Evolutionary conservation across 2,888 invertebrate species (phyloP).

Genomic region (Microdon myrmicae): DNA sequence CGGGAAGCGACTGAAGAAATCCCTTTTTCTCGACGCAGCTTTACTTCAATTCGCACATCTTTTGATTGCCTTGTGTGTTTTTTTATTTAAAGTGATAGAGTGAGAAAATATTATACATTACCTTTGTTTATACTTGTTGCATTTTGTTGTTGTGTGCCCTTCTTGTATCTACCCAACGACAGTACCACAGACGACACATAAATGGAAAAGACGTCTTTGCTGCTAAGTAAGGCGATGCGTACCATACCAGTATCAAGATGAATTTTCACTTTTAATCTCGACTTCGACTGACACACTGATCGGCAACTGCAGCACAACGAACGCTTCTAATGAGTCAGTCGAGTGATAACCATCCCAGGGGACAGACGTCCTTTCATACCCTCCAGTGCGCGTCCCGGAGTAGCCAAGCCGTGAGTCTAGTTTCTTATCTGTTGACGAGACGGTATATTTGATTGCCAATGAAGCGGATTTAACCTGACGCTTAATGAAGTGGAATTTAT

Average conservation of each 20-base stretch:
- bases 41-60: conserved; percentile 8
- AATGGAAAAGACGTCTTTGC: conserved; percentile 32
- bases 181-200: conserved; percentile 19
- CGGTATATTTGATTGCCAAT: too few species aligned
- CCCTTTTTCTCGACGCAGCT: conserved; percentile 14
- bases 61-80: too few species aligned
- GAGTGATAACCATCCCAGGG: too few species aligned
- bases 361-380: too few species aligned
- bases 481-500: too few species aligned
- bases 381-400: too few species aligned
- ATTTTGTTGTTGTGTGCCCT: conserved; percentile 16
- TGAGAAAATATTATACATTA: conserved; percentile 37
- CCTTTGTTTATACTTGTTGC: conserved; percentile 44
- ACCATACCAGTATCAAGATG: conserved; percentile 23
- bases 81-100: conserved; percentile 15
- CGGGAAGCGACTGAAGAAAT: conserved; percentile 16
- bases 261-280: conserved; percentile 48
- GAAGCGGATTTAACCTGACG: too few species aligned
- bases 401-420: too few species aligned
- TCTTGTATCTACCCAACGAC: conserved; percentile 10
- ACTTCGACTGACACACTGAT: conserved; percentile 39
- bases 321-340: too few species aligned
- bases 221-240: conserved; percentile 39
- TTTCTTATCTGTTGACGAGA: too few species aligned
- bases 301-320: conserved; percentile 6